phyloP scores from a whole-genome alignment of 2,888 invertebrate species.

The Drosophila rellima region DNA sequence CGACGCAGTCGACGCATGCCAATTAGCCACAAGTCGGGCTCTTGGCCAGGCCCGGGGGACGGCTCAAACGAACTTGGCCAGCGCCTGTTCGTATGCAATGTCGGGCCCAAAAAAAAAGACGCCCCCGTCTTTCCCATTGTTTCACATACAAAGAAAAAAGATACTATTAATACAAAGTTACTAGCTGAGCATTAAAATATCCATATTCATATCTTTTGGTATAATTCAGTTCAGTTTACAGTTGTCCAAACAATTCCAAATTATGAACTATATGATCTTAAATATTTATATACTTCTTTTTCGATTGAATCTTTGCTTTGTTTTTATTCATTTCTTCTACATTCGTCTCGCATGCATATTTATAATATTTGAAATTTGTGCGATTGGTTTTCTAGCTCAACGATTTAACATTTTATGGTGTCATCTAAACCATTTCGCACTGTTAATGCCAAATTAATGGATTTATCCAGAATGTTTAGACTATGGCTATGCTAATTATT shows the following conservation, averaged over 20 bases:
- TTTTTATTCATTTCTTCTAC: constrained; percentile 14
- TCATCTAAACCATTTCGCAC: constrained; percentile 18
- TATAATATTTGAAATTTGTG: constrained; percentile 2
- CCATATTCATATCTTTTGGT: constrained; percentile 3
- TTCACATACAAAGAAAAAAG: constrained; percentile 1
- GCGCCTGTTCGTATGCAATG: constrained; percentile 56
- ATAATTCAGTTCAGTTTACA: constrained; percentile 33
- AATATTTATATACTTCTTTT: constrained; percentile 8
- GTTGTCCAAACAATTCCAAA: constrained; percentile 30
- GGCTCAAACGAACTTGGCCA: constrained; percentile 3
- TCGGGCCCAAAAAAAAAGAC: not conserved
- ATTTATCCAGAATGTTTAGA: not conserved
- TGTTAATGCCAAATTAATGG: constrained; percentile 57
- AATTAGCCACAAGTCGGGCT: constrained; percentile 60
- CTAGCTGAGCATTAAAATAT: not conserved
- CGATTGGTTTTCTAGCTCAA: constrained; percentile 25
- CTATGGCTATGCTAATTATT: constrained; percentile 13
- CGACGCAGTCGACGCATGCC: constrained; percentile 62
- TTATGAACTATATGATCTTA: constrained; percentile 23
- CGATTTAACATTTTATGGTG: constrained; percentile 26
- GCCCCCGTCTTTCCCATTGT: constrained; percentile 1
- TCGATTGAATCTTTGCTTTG: not conserved
- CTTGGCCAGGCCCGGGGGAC: constrained; percentile 23
- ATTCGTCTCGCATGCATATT: constrained; percentile 27
- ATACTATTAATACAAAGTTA: constrained; percentile 2